Percentiles rank a stretch among this genome's conserved stretches.
Conservation (phyloP, 2,113 vertebrate genomes). For the Lophura nycthemera region DNA sequence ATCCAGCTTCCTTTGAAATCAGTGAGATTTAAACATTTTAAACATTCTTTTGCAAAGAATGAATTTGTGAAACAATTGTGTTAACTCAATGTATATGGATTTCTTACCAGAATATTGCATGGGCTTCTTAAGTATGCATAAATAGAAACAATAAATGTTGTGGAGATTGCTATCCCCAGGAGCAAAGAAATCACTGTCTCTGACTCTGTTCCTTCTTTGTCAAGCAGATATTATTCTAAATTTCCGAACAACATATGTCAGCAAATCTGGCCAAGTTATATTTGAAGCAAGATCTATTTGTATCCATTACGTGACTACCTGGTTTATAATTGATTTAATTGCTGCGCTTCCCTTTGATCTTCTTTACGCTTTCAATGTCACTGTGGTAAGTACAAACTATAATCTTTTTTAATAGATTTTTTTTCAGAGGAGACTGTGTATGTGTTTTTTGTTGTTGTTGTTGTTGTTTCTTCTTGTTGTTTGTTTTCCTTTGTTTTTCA, state of each 20-base stretch:
- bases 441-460: not conserved
- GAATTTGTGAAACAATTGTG: too few relatives aligned
- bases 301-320: constrained; percentile 97
- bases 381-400: constrained; percentile 88
- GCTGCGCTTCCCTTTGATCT: constrained; percentile 97
- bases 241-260: constrained; percentile 97
- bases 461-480: not conserved
- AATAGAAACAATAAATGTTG: not conserved
- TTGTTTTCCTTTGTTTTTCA: not conserved
- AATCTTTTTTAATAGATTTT: not conserved
- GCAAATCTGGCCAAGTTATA: constrained; percentile 98
- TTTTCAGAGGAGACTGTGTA: not conserved
- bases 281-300: constrained; percentile 98
- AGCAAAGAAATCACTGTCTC: not conserved
- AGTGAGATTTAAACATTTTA: not conserved
- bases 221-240: constrained; percentile 95
- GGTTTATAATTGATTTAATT: constrained; percentile 98
- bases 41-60: not conserved
- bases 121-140: not conserved
- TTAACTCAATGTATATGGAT: not conserved
- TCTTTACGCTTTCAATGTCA: constrained; percentile 97
- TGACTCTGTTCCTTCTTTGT: constrained; percentile 57
- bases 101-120: not conserved
- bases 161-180: not conserved
- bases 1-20: not conserved